Evolutionary conservation across 2,888 invertebrate genomes (phyloP).

Genomic region (Papilio demoleus): DNA sequence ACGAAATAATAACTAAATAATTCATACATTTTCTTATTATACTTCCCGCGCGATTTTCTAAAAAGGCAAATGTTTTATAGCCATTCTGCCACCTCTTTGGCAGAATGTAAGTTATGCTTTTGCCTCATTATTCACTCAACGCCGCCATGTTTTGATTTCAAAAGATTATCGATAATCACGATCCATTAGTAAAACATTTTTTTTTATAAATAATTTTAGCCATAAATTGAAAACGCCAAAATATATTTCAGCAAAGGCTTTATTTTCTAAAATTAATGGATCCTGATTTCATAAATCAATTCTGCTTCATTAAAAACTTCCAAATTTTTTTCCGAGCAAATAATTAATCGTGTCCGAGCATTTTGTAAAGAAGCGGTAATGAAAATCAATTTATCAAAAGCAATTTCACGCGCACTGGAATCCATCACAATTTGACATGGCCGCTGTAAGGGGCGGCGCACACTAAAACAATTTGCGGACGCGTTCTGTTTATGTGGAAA

Average conservation of each 20-base stretch:
- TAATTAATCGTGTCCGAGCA: conserved; percentile 32
- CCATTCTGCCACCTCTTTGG: too few relatives aligned
- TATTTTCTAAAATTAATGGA: conserved; percentile 20
- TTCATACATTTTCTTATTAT: too few relatives aligned
- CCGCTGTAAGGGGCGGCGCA: conserved; percentile 28
- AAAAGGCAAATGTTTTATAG: too few relatives aligned
- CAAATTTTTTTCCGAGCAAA: conserved; percentile 19
- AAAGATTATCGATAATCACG: conserved; percentile 2
- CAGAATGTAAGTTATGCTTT: too few relatives aligned
- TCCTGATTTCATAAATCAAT: conserved; percentile 24
- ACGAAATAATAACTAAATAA: too few relatives aligned
- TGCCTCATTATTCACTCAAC: too few relatives aligned
- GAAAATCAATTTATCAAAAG: conserved; percentile 39
- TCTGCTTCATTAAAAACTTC: neutral
- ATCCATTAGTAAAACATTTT: neutral
- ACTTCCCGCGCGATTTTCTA: too few relatives aligned
- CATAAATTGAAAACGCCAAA: neutral
- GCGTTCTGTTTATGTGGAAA: conserved; percentile 31
- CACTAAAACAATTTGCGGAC: conserved; percentile 25
- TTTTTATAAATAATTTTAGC: neutral
- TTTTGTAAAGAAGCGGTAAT: conserved; percentile 31
- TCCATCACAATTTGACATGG: conserved; percentile 33
- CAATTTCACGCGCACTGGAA: conserved; percentile 35
- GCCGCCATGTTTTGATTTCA: neutral
- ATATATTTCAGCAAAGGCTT: conserved; percentile 5